A percentile compares a stretch with the other conserved stretches of the same genome.
These are phyloP conservation scores for Platichthys flesus DNA, from an alignment of 2,113 vertebrate species.

Conservation along the genomic window DNA sequence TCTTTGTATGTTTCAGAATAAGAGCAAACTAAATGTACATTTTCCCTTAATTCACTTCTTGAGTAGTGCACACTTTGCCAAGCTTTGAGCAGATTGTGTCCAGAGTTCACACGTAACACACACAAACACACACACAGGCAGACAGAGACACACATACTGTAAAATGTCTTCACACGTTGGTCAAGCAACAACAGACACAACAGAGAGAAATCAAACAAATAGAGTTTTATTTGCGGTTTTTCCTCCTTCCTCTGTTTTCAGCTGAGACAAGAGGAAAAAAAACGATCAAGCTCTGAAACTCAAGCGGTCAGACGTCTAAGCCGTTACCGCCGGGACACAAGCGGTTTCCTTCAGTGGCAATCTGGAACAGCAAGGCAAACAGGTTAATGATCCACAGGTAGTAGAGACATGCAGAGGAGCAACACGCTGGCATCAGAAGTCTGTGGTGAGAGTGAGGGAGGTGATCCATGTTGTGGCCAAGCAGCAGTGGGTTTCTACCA, in stretches of 20 bases:
- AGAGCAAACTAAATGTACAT: constrained; percentile 5
- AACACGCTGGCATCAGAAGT: constrained; percentile 38
- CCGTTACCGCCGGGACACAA: constrained; percentile 74
- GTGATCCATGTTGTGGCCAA: constrained; percentile 33
- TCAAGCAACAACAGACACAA: constrained; percentile 52
- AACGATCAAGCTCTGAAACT: constrained; percentile 34
- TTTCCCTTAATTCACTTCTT: neutral
- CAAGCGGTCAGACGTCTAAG: constrained; percentile 80
- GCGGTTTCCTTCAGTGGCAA: constrained; percentile 85
- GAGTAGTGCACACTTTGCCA: constrained; percentile 61
- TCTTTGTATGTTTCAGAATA: neutral
- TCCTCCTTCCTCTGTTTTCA: constrained; percentile 39
- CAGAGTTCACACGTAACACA: constrained; percentile 72
- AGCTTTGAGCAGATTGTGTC: constrained; percentile 84
- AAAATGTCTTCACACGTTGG: constrained; percentile 32
- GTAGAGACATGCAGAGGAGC: constrained; percentile 65
- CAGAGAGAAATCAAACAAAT: constrained; percentile 51
- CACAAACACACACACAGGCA: constrained; percentile 56
- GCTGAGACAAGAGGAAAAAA: constrained; percentile 48
- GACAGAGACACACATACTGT: constrained; percentile 38
- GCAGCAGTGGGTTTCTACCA: constrained; percentile 26
- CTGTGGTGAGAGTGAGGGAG: constrained; percentile 30
- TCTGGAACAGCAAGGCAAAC: constrained; percentile 99
- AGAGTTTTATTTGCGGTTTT: constrained; percentile 49
- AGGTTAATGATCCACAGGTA: constrained; percentile 88